Percentiles rank a stretch among this genome's conserved stretches.
phyloP scores from a whole-genome alignment of 2,797 vertebrate species.

The Notolabrus celidotus region DNA sequence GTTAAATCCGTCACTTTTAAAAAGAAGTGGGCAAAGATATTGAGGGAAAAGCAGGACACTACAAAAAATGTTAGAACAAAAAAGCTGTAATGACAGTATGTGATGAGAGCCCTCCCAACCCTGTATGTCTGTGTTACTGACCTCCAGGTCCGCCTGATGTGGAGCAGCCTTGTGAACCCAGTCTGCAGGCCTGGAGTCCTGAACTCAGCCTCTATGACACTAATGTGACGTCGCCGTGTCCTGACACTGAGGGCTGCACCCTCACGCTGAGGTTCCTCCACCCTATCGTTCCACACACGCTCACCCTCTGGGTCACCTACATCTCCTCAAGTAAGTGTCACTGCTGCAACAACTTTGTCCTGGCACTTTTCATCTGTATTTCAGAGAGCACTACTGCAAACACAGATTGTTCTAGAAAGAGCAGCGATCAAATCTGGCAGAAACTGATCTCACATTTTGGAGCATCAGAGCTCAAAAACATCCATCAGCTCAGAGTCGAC shows the following conservation, averaged over 20 bases:
- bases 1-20: not conserved
- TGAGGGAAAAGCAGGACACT: not conserved
- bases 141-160: conserved; percentile 93
- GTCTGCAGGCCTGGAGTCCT: conserved; percentile 96
- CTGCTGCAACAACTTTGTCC: not conserved
- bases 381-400: not conserved
- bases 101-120: too few species aligned
- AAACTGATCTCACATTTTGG: too few species aligned
- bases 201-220: conserved; percentile 94
- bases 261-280: conserved; percentile 91
- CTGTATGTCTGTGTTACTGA: conserved; percentile 21
- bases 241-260: conserved; percentile 90
- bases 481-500: too few species aligned
- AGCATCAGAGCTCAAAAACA: too few species aligned
- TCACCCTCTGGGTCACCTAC: conserved; percentile 96
- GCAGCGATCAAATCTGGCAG: too few species aligned
- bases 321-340: conserved; percentile 83
- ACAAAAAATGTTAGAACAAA: not conserved
- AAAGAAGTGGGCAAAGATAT: conserved; percentile 4
- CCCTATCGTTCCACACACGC: conserved; percentile 86
- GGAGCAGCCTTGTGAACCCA: conserved; percentile 95
- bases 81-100: not conserved
- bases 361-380: not conserved
- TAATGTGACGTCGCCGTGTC: conserved; percentile 95
- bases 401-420: too few species aligned